These are phyloP conservation scores for Doryteuthis pealeii DNA, from an alignment of 1,140 invertebrate genomes.

Conservation along the genomic window DNA sequence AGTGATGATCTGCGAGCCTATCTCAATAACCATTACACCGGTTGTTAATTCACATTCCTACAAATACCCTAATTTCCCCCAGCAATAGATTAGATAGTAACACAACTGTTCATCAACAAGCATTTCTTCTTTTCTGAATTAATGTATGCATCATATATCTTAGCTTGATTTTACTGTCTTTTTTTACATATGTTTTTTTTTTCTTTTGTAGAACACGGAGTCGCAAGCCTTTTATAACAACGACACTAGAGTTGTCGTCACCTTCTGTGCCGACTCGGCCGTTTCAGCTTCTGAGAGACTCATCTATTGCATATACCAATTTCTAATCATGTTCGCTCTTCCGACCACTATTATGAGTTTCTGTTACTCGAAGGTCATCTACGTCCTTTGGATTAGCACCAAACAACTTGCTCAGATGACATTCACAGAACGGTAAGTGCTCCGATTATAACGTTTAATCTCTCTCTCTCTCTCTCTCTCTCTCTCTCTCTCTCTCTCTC, in stretches of 20 bases:
- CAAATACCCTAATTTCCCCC: no score
- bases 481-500: no score
- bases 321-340: constrained; percentile 62
- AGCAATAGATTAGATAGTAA: no score
- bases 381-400: constrained; percentile 65
- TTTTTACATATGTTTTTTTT: no score
- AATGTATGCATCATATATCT: no score
- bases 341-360: constrained; percentile 63
- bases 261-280: constrained; percentile 57
- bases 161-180: not conserved
- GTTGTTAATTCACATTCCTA: no score
- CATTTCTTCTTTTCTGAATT: no score
- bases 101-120: no score
- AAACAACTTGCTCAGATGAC: constrained; percentile 51
- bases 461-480: no score
- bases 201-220: constrained; percentile 51
- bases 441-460: no score
- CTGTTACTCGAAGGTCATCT: constrained; percentile 65
- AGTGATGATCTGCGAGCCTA: no score
- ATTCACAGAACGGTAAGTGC: constrained; percentile 28
- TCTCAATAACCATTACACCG: no score
- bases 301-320: constrained; percentile 61
- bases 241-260: constrained; percentile 50
- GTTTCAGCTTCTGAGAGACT: constrained; percentile 34
- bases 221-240: constrained; percentile 56